Base-by-base conservation (phyloP, 35 echinoderm and acorn worm species). In the Lytechinus pictus region DNA sequence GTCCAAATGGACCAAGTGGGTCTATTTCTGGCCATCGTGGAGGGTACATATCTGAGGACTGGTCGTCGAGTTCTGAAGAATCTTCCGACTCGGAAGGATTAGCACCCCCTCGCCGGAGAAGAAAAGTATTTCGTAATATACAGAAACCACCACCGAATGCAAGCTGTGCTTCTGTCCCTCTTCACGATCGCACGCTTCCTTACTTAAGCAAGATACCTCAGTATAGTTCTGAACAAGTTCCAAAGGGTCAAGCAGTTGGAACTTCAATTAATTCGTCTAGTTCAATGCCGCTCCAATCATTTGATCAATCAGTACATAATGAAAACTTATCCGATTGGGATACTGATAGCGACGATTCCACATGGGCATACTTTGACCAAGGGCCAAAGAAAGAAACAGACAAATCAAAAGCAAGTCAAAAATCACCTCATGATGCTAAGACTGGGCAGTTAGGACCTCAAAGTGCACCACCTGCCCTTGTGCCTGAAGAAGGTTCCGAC, bases 161-260 rank as follows among this genome's bases (percentile, higher is more conserved):
- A 61, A 29, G 94, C 12, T 94, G 94, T 61, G 95, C 94, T 3
- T 94, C 96, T 14, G 96, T 96, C 6, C 96, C 96, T 51, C 27
- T 95, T n/a, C 19, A 53, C 33, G 96, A 96, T 33, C 94, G 96
- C 55, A 95, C 94, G 52, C 89, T 96, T 27, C 96, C 96, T 51
- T 33, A 89, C 10, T 86, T 91, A 24, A 55, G 60, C 66, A 21
- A 66, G 11, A 61, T 55, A 52, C 87, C 91, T 55, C 87, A 66
- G n/a, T 66, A 91, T 12, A 88, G 57, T 33, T 71, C 86, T 86
- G 91, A 87, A 52, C 89, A 55, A 24, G 54, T 87, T 86, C 8
- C 94, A 7, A 95, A 27, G 5, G 90, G 54, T 27, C 95, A 91
- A 21, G n/a, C 27, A 21, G 87, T 89, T 16, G 56, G 7, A 44